Evolutionary conservation across 2,888 invertebrate species (phyloP), one percentile per base, ranked within the genome.

Genomic region (Aradus depressus): DNA sequence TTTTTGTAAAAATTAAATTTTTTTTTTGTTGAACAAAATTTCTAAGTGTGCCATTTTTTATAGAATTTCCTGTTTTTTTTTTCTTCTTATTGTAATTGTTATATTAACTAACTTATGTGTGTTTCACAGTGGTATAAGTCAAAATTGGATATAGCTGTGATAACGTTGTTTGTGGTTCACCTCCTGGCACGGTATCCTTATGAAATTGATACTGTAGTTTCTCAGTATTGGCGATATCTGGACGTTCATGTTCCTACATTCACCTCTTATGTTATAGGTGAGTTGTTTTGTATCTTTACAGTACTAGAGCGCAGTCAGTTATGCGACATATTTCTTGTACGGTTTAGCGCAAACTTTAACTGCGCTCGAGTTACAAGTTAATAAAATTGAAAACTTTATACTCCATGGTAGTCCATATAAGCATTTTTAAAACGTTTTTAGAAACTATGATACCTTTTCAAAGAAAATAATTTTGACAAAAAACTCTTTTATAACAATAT

Each of bases 151-250:
- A 64, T 79, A 23, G 63, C 85, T 16, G 75, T 81, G 0, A 72
- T 90, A 1, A 68, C 89, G 1, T 87, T 90, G 4, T 90, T 91
- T 62, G 80, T 80, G 0, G 75, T 88, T 2, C 85, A 88, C 61
- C 84, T 88, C 0, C 65, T 88, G 2, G 87, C 88, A 0, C 86
- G 87, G 63, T 88, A 88, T 68, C 88, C 88, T 0, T 88, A 88
- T 59, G 88, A 88, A 63, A 81, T 81, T 59, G 88, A 89, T 60
- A 79, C 84, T 0, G 86, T 88, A 0, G 87, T 88, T 0, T 79
- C 81, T 16, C 84, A 83, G 59, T 81, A 84, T 0, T 88, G 88
- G 88, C 68, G 87, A 32, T 87, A 86, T 62, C 67, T 88, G 1
- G 87, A 88, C 60, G 70, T 88, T 12, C 80, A 84, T 62, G 78